Percentiles rank a stretch among this genome's conserved stretches.
phyloP scores from a whole-genome alignment of 2,888 invertebrate genomes.

The Chloroclystis v-ata region DNA sequence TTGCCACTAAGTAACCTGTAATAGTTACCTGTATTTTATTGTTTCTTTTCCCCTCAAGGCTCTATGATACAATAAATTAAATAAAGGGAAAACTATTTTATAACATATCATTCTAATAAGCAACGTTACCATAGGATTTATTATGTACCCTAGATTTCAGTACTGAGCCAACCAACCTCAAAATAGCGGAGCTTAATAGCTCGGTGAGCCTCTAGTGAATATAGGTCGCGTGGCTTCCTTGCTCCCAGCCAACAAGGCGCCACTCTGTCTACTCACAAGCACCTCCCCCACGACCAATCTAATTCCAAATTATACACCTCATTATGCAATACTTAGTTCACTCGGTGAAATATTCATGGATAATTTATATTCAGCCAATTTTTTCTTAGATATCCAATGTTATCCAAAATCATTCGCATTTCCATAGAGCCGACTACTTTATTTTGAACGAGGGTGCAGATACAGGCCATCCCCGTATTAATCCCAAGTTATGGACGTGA shows the following conservation, averaged over 20 bases:
- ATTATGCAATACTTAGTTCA: constrained; percentile 23
- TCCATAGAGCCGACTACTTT: constrained; percentile 29
- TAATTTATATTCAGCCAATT: constrained; percentile 15
- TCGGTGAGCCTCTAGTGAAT: constrained; percentile 7
- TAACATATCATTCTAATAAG: too few relatives aligned
- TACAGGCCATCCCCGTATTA: constrained; percentile 65
- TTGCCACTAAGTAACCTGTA: too few relatives aligned
- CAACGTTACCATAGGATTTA: too few relatives aligned
- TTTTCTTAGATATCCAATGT: constrained; percentile 13
- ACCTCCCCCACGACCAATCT: constrained; percentile 29
- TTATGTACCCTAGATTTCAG: too few relatives aligned
- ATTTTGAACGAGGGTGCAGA: constrained; percentile 39
- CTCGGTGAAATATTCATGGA: constrained; percentile 6
- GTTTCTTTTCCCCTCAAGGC: too few relatives aligned
- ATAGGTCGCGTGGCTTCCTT: constrained; percentile 37
- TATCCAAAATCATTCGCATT: constrained; percentile 19
- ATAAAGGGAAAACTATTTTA: too few relatives aligned
- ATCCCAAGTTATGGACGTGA: constrained; percentile 54
- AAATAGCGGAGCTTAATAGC: constrained; percentile 7
- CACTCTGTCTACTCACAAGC: constrained; percentile 47
- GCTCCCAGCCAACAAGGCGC: constrained; percentile 41
- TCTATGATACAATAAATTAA: too few relatives aligned
- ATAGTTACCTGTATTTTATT: too few relatives aligned
- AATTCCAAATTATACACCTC: constrained; percentile 24
- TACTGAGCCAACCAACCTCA: constrained; percentile 3